Percentiles rank a stretch among this genome's conserved stretches.
phyloP scores from a whole-genome alignment of 2,113 vertebrate genomes.

The Nannobrachium achirus region DNA sequence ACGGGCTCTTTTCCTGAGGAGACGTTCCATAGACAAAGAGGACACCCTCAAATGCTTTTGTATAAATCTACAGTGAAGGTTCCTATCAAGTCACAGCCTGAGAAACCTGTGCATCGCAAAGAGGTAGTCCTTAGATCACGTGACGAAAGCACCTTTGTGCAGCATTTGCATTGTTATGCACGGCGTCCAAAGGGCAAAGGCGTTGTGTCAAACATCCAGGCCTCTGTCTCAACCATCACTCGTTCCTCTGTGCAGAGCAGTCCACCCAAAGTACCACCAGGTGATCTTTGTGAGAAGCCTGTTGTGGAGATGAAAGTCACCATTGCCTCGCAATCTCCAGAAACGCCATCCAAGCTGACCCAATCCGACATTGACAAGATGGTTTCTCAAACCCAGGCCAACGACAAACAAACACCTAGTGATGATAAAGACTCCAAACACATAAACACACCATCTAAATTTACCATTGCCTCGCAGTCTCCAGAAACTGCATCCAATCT shows the following conservation, averaged over 20 bases:
- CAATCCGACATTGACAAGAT: constrained; percentile 8
- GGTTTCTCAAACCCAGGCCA: constrained; percentile 1
- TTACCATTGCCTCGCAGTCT: constrained; percentile 7
- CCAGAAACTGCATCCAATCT: constrained; percentile 2
- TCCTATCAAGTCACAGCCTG: constrained; percentile 14
- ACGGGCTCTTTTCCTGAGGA: constrained; percentile 64
- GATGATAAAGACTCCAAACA: not conserved
- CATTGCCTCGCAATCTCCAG: constrained; percentile 5
- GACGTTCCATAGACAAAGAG: constrained; percentile 42
- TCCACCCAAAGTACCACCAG: constrained; percentile 30
- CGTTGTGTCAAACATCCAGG: constrained; percentile 21
- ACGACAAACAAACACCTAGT: constrained; percentile 13
- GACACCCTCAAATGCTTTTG: constrained; percentile 55
- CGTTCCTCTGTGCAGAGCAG: constrained; percentile 62
- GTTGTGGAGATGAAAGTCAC: constrained; percentile 24
- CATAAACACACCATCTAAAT: not conserved
- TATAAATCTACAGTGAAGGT: constrained; percentile 61
- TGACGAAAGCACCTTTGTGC: constrained; percentile 51
- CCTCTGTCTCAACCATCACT: constrained; percentile 58
- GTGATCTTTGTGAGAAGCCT: constrained; percentile 23
- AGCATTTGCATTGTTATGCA: constrained; percentile 75
- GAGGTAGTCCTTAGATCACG: constrained; percentile 64
- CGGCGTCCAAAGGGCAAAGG: constrained; percentile 63
- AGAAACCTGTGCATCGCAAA: constrained; percentile 48
- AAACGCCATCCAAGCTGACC: not conserved